Percentiles rank a stretch among this genome's conserved stretches.
These are phyloP conservation scores for Syngnathus scovelli DNA, from an alignment of 2,113 vertebrate species.

Conservation along the genomic window DNA sequence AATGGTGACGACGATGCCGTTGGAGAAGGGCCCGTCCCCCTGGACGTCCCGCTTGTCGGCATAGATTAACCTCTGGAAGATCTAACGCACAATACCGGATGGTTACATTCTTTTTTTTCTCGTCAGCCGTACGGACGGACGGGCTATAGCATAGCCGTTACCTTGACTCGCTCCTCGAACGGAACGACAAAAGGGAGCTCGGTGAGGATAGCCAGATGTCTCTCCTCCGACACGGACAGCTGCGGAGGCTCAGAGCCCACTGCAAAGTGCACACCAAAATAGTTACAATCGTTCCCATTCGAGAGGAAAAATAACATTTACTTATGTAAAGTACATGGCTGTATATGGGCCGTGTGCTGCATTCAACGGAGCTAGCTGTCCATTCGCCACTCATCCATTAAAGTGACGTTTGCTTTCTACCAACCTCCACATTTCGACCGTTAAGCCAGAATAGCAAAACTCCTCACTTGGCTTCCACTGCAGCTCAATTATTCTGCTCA, in stretches of 20 bases:
- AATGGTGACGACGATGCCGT: conserved; percentile 94
- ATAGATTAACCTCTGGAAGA: conserved; percentile 96
- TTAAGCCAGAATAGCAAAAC: conserved; percentile 71
- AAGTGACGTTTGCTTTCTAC: conserved; percentile 71
- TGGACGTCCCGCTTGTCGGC: conserved; percentile 96
- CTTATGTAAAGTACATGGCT: too few relatives aligned
- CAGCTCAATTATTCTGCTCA: conserved; percentile 73
- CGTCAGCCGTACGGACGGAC: neutral
- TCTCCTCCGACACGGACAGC: conserved; percentile 92
- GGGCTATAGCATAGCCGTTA: conserved; percentile 44
- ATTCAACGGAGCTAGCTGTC: conserved; percentile 38
- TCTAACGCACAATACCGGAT: conserved; percentile 62
- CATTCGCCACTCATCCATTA: conserved; percentile 61
- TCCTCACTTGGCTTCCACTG: conserved; percentile 46
- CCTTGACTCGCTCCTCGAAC: conserved; percentile 99
- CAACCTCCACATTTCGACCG: conserved; percentile 70
- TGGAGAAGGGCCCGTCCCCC: conserved; percentile 91
- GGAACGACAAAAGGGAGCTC: conserved; percentile 97
- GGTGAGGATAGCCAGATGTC: conserved; percentile 93
- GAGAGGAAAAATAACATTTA: too few relatives aligned
- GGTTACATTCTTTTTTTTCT: neutral
- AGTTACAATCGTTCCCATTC: neutral
- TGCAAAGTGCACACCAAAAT: conserved; percentile 37
- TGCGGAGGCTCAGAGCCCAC: conserved; percentile 90
- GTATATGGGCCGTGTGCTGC: neutral